Conservation (phyloP, 2,113 vertebrate genomes). For the Parus major region DNA sequence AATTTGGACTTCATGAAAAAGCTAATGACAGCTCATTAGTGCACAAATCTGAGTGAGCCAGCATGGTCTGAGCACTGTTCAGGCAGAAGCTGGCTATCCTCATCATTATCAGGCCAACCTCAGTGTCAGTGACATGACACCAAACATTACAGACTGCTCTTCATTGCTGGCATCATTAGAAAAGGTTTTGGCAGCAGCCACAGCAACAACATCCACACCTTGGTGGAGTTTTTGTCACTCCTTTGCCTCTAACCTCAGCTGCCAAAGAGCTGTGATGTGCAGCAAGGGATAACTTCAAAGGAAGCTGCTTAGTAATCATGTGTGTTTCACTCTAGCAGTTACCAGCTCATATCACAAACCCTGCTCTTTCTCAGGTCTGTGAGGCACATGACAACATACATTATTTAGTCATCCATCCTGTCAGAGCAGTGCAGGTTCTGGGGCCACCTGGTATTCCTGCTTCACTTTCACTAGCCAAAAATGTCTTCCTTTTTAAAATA, state of each 20-base stretch:
- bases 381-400: neutral
- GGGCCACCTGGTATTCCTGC: neutral
- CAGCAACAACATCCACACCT: neutral
- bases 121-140: neutral
- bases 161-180: neutral
- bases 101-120: neutral
- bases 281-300: neutral
- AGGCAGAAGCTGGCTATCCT: neutral
- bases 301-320: neutral
- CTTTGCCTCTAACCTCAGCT: neutral
- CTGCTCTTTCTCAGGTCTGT: neutral
- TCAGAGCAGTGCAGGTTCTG: neutral
- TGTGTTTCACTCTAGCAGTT: neutral
- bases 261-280: neutral
- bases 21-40: slow-evolving; percentile 15
- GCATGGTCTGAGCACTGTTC: neutral
- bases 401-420: neutral
- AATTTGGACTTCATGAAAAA: neutral
- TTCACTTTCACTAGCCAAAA: neutral
- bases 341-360: neutral
- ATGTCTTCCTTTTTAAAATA: neutral
- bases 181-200: neutral
- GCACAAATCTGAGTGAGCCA: neutral
- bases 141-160: neutral
- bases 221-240: neutral